Evolutionary conservation across 2,797 vertebrate species (phyloP), one percentile per base, ranked within the genome.

Genomic region (Adrianichthys oophorus): DNA sequence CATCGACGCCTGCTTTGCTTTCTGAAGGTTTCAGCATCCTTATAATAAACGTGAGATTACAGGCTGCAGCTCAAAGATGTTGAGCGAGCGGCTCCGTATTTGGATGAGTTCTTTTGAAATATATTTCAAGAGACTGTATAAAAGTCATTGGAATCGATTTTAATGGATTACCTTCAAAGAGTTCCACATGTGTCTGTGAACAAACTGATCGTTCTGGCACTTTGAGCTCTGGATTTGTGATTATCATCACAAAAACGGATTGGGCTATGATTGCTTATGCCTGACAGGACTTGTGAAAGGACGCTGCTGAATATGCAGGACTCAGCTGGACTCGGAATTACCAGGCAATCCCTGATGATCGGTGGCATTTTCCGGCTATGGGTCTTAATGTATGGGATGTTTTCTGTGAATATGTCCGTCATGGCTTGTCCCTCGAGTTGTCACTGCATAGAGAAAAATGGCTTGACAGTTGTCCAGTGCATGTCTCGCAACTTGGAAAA

Each of bases 391-490:
- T 70, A 87, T 49, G 76, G 81, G 53, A 70, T 87, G 52, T 52
- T 85, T n/a, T 49, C 86, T 8, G 46, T 68, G 16, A 65, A 57
- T 5, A 49, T 51, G 4, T 66, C 71, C 2, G 84, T 85, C 45
- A 82, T 74, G 23, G 88, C 93, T 58, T 96, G 95, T 65, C 94
- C 96, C 0, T 88, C 68, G 4, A 92, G 87, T 58, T 98, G 97
- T 80, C 92, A 93, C 66, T 98, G 97, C 64, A 90, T 92, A 0
- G 94, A 94, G 48, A 90, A 85, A 56, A 92, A 89, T 0, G 93
- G 94, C 44, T 83, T 92, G 0, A 92, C 91, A 3, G 93, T 94
- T 0, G 95, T 98, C 18, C 93, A 95, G 48, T 98, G 97, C 69
- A 91, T 92, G 46, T 93, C 93, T 0, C 90, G 67, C 66, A 95